Percentiles rank a stretch among this genome's conserved stretches.
Conservation (phyloP, 2,113 vertebrate genomes). For the Talpa occidentalis region DNA sequence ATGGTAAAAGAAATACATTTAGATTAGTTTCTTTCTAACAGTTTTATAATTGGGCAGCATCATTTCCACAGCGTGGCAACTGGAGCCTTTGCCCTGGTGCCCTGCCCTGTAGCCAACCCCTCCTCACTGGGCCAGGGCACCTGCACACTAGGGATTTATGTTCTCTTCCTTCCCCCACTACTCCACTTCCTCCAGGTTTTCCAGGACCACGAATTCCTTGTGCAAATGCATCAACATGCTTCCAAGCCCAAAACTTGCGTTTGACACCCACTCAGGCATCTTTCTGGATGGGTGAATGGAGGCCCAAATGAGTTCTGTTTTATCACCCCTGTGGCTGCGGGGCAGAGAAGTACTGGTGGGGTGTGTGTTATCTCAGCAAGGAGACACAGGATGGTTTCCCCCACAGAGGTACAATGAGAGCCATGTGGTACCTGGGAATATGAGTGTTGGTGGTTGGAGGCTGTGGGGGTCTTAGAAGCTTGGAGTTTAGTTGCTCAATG, state of each 20-base stretch:
- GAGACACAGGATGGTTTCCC: neutral
- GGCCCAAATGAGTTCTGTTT: accelerated
- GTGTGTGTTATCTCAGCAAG: neutral
- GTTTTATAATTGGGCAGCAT: neutral
- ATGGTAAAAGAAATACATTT: neutral
- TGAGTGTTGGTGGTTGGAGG: neutral
- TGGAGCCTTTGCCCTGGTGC: neutral
- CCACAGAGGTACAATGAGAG: neutral
- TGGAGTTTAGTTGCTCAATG: neutral
- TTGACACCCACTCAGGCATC: neutral
- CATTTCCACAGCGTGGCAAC: neutral
- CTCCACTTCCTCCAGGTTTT: neutral
- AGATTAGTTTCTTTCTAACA: neutral
- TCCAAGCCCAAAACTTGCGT: neutral
- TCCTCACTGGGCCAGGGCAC: neutral
- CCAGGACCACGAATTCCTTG: neutral
- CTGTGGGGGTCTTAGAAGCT: neutral
- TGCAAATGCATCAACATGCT: neutral
- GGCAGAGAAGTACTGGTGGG: neutral
- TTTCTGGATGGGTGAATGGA: neutral
- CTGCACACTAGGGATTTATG: neutral
- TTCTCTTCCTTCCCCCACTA: neutral
- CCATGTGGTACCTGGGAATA: neutral
- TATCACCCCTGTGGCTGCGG: neutral
- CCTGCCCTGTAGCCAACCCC: accelerated